Conservation (phyloP, 2,797 vertebrate species). For the Xenopus petersii region DNA sequence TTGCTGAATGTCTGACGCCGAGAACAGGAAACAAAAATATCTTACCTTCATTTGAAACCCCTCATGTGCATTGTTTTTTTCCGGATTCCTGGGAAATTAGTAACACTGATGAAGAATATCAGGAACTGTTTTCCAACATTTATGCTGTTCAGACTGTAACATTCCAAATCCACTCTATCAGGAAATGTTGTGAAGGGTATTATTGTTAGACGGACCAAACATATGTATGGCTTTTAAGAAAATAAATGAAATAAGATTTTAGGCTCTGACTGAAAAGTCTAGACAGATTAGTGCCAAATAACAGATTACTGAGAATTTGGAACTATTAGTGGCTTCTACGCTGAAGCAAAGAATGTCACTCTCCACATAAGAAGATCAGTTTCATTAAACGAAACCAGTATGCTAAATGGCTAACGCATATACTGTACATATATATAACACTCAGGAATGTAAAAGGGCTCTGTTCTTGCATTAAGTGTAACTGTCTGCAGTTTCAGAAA, state of each 20-base stretch:
- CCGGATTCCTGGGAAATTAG: constrained; percentile 77
- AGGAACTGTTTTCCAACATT: constrained; percentile 76
- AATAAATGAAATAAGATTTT: constrained; percentile 59
- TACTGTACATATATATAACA: no score
- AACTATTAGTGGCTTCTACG: background rate
- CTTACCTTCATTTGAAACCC: constrained; percentile 70
- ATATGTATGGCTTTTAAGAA: constrained; percentile 54
- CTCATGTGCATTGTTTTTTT: constrained; percentile 76
- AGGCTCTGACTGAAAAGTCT: constrained; percentile 28
- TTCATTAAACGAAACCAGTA: constrained; percentile 14
- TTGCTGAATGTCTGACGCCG: constrained; percentile 55
- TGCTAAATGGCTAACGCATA: background rate
- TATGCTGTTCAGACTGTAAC: constrained; percentile 72
- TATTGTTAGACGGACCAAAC: constrained; percentile 62
- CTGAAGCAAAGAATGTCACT: constrained; percentile 29
- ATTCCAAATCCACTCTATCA: constrained; percentile 68
- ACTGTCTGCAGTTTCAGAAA: no score
- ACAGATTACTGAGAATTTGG: constrained; percentile 33
- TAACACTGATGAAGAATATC: constrained; percentile 77
- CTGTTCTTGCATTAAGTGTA: no score
- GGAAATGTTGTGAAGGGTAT: constrained; percentile 73
- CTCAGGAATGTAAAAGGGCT: no score
- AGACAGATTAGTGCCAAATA: constrained; percentile 40
- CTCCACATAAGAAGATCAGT: constrained; percentile 17
- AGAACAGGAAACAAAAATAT: constrained; percentile 62